Evolutionary conservation across 2,113 vertebrate genomes (phyloP).

Genomic region (Columba livia): DNA sequence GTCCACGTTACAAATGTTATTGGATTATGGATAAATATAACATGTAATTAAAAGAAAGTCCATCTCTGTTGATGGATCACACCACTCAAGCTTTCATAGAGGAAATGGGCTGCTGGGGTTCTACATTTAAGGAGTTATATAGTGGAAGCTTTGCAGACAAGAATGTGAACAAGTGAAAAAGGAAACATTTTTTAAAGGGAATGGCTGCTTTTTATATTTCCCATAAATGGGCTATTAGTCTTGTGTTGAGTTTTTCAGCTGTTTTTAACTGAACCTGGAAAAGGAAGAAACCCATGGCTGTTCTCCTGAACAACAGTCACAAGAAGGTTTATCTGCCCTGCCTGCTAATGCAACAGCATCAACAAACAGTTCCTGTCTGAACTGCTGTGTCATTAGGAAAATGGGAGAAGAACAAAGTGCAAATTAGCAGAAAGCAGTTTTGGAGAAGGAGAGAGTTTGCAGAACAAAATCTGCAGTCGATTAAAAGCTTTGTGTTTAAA

Average conservation of each 20-base stretch:
- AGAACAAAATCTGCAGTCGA: slow-evolving; percentile 43
- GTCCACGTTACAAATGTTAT: background rate
- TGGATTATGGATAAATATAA: background rate
- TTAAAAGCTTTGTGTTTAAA: slow-evolving; percentile 59
- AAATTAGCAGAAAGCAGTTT: slow-evolving; percentile 4
- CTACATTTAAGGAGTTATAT: background rate
- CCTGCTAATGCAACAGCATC: slow-evolving; percentile 46
- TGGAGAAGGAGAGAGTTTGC: background rate
- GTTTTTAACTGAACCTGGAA: background rate
- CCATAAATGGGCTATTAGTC: background rate
- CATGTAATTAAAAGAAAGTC: slow-evolving; percentile 16
- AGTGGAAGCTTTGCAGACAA: background rate
- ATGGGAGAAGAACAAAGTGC: slow-evolving; percentile 25
- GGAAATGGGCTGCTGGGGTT: background rate
- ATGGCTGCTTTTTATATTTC: background rate
- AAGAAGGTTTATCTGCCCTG: slow-evolving; percentile 13
- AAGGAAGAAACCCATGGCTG: background rate
- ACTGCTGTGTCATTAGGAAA: slow-evolving; percentile 65
- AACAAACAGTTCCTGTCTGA: slow-evolving; percentile 51
- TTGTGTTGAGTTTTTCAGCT: background rate
- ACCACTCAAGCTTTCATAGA: background rate
- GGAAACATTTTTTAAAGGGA: background rate
- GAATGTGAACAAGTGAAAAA: background rate
- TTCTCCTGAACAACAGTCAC: background rate
- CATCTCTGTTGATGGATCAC: background rate